Evolutionary conservation across 2,888 invertebrate genomes (phyloP).

Genomic region (Colletes collaris): DNA sequence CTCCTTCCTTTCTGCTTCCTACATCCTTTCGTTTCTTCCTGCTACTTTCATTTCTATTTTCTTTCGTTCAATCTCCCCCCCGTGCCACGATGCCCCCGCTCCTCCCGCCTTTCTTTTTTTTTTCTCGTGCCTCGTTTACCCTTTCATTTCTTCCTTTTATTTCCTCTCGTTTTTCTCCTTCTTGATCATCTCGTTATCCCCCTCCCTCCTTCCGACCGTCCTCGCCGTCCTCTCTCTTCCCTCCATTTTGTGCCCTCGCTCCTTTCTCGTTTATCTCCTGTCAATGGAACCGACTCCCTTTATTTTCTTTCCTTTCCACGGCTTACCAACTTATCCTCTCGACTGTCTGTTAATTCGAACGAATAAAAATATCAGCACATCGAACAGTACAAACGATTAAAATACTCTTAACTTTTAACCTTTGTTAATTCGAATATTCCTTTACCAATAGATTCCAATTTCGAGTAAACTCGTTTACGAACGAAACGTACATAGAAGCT

Average conservation of each 20-base stretch:
- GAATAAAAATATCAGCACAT: too few relatives aligned
- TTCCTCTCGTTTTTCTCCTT: constrained; percentile 4
- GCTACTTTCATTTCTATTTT: constrained; percentile 1
- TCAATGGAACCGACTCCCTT: constrained; percentile 20
- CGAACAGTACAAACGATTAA: too few relatives aligned
- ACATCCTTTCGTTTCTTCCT: constrained; percentile 2
- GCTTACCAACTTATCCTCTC: constrained; percentile 12
- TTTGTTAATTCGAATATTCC: too few relatives aligned
- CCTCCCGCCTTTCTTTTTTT: neutral
- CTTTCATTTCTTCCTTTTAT: constrained; percentile 32
- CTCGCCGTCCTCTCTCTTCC: neutral
- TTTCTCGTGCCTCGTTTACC: constrained; percentile 22
- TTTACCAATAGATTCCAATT: too few relatives aligned
- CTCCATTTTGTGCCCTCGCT: constrained; percentile 1
- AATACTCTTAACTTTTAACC: too few relatives aligned
- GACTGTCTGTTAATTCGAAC: neutral
- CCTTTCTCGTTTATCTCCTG: constrained; percentile 12
- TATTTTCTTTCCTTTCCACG: constrained; percentile 3
- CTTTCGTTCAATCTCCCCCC: constrained; percentile 6
- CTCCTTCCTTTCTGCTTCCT: neutral
- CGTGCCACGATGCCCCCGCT: constrained; percentile 3
- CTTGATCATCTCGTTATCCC: constrained; percentile 9
- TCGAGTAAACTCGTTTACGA: too few relatives aligned
- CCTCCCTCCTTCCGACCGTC: neutral
- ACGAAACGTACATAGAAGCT: too few relatives aligned